These are phyloP conservation scores for Bubalus kerabau DNA, from an alignment of 2,113 vertebrate genomes.

Conservation along the genomic window DNA sequence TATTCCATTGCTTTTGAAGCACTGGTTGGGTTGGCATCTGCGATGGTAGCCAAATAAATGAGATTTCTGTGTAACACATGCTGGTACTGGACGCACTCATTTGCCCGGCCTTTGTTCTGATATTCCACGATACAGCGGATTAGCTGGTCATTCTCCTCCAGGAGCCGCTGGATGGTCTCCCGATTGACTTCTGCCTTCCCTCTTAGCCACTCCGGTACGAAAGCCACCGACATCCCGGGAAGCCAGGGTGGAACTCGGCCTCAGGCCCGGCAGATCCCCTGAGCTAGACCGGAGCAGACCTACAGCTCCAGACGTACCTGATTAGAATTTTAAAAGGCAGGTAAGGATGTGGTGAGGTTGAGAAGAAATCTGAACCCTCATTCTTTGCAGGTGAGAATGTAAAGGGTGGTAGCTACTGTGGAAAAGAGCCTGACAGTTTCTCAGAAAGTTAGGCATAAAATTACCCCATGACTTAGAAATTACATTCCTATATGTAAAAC, in stretches of 20 bases:
- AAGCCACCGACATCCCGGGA: slow-evolving; percentile 89
- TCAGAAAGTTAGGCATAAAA: background rate
- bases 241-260: rapidly evolving
- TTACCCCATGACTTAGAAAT: background rate
- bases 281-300: rapidly evolving
- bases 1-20: slow-evolving; percentile 68
- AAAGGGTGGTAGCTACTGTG: background rate
- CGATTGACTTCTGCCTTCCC: slow-evolving; percentile 90
- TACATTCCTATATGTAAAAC: background rate
- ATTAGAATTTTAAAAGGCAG: background rate
- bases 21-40: slow-evolving; percentile 84
- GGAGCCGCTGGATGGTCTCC: slow-evolving; percentile 91
- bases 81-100: slow-evolving; percentile 96
- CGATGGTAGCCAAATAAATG: slow-evolving; percentile 94
- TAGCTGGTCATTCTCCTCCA: slow-evolving; percentile 97
- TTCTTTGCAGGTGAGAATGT: background rate
- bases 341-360: background rate
- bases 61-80: slow-evolving; percentile 96
- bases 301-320: rapidly evolving
- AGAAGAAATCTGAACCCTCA: background rate
- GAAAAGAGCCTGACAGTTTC: background rate
- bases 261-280: rapidly evolving
- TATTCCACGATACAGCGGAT: slow-evolving; percentile 94
- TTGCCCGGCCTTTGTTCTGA: slow-evolving; percentile 92
- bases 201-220: slow-evolving; percentile 89